Base-by-base conservation (phyloP, 1,140 invertebrate species). In the Drosophila funebris region DNA sequence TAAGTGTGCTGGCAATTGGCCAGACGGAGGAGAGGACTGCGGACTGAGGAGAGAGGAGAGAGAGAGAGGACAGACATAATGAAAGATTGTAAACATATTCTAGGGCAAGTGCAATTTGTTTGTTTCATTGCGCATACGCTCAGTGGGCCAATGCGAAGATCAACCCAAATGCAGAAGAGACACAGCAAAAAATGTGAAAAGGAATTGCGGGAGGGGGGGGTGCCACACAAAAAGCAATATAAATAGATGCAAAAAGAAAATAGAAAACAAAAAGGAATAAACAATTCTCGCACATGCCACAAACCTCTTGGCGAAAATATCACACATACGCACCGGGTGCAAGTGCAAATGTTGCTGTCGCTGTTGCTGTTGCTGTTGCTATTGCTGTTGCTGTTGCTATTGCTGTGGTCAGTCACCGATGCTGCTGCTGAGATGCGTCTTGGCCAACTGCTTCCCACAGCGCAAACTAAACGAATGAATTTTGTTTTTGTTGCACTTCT, bases 381-480 rank as follows among this genome's bases (percentile, higher is more conserved):
- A 16, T 44, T 24, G 44, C 44, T 16, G 29, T 33, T 14, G 11
- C 16, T 56, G 36, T 46, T 39, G 31, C 41, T 48, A 8, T 16
- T 36, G 27, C 46, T 44, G 53, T 52, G 44, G 48, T 62, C 66
- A 69, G 54, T 69, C 63, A 67, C 52, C 33, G 63, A 44, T 66
- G 62, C 52, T 56, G 61, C 36, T 18, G 61, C 48, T 48, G 60
- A 48, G 67, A 71, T 71, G 72, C 78, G 68, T 82, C 80, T 82
- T 78, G 79, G 79, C 58, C 81, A 85, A 79, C 81, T 64, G 76
- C 80, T 83, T 84, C 60, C 80, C 80, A 76, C 80, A 84, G 53
- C 62, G 41, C 29, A 61, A 79, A 75, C 39, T 64, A 14, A 73
- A 68, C 78, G 61, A 81, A 76, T 81, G 53, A 81, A 41, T 62